These are phyloP conservation scores for Pteruthius melanotis DNA, from an alignment of 2,113 vertebrate genomes.

Conservation along the genomic window DNA sequence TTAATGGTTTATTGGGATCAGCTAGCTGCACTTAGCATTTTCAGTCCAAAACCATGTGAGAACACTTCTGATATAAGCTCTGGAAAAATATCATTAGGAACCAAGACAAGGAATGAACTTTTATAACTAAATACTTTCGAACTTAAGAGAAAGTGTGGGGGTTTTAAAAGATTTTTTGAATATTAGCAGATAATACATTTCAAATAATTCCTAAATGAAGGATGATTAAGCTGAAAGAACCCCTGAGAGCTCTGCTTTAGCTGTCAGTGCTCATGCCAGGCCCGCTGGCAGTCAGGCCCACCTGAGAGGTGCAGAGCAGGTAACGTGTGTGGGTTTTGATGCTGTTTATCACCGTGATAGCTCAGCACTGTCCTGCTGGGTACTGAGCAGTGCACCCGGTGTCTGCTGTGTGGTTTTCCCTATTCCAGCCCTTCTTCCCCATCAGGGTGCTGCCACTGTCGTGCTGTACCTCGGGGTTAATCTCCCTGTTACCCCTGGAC, in stretches of 20 bases:
- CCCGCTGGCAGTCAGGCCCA: not conserved
- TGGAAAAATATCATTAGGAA: not conserved
- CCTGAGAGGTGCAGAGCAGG: not conserved
- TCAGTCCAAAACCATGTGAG: not conserved
- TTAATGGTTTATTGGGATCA: not conserved
- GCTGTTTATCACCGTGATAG: not conserved
- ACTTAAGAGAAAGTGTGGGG: not conserved
- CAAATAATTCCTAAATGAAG: not conserved
- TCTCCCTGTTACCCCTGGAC: not conserved
- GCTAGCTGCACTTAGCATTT: not conserved
- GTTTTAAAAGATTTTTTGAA: not conserved
- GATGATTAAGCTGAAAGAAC: not conserved
- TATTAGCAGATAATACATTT: not conserved
- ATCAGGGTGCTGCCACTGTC: not conserved
- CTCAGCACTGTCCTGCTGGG: not conserved
- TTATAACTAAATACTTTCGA: not conserved
- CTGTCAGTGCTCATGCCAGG: fast-evolving
- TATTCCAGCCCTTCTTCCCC: not conserved
- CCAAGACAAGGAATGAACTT: not conserved
- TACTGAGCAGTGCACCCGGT: not conserved
- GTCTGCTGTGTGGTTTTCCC: not conserved
- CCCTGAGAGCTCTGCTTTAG: not conserved
- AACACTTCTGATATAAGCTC: not conserved
- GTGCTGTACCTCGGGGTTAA: not conserved
- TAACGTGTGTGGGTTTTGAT: not conserved